Conservation (phyloP, 2,888 invertebrate genomes). For the Linyphia triangularis region DNA sequence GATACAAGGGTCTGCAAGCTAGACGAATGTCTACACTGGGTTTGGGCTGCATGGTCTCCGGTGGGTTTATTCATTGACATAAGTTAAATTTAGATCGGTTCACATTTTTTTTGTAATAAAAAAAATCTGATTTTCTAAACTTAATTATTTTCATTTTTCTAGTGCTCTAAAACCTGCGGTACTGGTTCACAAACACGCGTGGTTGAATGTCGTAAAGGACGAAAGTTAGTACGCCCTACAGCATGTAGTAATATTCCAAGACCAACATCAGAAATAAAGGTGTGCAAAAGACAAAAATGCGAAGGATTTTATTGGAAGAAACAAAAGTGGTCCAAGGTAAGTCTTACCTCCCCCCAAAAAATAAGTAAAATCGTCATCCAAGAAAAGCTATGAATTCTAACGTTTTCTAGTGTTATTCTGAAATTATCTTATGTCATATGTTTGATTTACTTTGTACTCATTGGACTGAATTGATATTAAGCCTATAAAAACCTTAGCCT, state of each 20-base stretch:
- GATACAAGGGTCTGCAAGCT: constrained; percentile 45
- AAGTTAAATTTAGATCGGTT: not conserved
- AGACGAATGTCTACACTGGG: constrained; percentile 72
- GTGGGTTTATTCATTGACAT: not conserved
- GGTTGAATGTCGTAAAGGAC: constrained; percentile 22
- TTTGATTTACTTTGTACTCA: too few relatives aligned
- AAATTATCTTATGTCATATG: too few relatives aligned
- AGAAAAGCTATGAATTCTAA: too few relatives aligned
- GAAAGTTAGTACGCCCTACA: constrained; percentile 14
- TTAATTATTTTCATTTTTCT: constrained; percentile 45
- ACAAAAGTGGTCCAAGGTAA: constrained; percentile 63
- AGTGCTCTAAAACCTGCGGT: constrained; percentile 87
- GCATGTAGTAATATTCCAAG: constrained; percentile 30
- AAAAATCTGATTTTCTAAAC: not conserved
- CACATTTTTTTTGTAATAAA: too few relatives aligned
- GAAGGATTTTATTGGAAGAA: constrained; percentile 50
- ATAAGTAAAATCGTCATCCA: too few relatives aligned
- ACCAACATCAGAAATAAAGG: constrained; percentile 37
- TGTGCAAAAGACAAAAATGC: constrained; percentile 47
- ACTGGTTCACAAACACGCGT: constrained; percentile 83
- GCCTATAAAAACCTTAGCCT: too few relatives aligned
- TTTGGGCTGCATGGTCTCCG: constrained; percentile 79
- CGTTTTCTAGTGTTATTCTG: too few relatives aligned
- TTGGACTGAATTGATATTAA: too few relatives aligned
- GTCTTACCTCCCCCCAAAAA: not conserved